Evolutionary conservation across 2,888 invertebrate species (phyloP).

Genomic region (Scrobipalpa costella): DNA sequence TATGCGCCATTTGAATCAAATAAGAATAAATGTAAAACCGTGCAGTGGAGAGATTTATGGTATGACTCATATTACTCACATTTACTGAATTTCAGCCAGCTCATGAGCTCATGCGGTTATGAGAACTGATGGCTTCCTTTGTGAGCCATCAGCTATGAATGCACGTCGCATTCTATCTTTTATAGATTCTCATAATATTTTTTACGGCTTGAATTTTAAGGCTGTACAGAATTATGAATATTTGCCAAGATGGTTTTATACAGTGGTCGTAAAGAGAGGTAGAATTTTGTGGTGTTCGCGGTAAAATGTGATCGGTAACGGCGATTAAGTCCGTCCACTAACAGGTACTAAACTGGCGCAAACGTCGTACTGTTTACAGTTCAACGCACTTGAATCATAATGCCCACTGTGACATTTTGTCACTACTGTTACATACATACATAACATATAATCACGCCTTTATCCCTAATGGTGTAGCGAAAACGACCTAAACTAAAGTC

Average conservation of each 20-base stretch:
- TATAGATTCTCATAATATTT: conserved; percentile 2
- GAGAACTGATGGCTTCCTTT: conserved; percentile 23
- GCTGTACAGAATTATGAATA: conserved; percentile 6
- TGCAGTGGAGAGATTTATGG: conserved; percentile 7
- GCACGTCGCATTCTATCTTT: neutral
- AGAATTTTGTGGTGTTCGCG: conserved; percentile 13
- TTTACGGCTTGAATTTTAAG: conserved; percentile 13
- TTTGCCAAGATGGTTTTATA: neutral
- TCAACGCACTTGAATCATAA: conserved; percentile 51
- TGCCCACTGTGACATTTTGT: conserved; percentile 39
- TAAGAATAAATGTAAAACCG: conserved; percentile 15
- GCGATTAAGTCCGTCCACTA: conserved; percentile 31
- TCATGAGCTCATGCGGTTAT: conserved; percentile 5
- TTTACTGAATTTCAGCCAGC: conserved; percentile 22
- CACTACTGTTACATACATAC: too few species aligned
- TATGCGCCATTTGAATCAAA: conserved; percentile 1
- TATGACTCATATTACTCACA: conserved; percentile 18
- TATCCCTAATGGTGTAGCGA: too few species aligned
- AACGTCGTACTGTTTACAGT: conserved; percentile 42
- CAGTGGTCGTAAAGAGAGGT: conserved; percentile 9
- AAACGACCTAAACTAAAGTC: too few species aligned
- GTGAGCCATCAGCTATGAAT: conserved; percentile 16
- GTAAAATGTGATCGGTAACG: conserved; percentile 24
- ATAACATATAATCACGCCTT: too few species aligned
- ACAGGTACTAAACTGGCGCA: conserved; percentile 39